Percentiles rank a stretch among this genome's conserved stretches.
phyloP scores from a whole-genome alignment of 2,797 vertebrate genomes.

The Ctenopoma multispine region DNA sequence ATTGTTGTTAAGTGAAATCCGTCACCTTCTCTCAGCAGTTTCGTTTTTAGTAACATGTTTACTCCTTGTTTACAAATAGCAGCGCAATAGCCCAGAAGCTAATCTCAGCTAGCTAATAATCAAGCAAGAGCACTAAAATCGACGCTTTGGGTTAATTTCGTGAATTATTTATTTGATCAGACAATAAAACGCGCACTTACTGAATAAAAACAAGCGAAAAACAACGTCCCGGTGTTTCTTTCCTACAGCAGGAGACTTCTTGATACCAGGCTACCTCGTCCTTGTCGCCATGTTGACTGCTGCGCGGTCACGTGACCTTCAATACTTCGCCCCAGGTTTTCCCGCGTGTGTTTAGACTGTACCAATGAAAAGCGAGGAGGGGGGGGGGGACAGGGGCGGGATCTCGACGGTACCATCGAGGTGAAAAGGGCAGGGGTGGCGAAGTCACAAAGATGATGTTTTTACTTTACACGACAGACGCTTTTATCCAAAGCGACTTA shows the following conservation, averaged over 20 bases:
- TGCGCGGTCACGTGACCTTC: conserved; percentile 42
- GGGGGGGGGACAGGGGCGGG: no score
- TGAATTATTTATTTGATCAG: fast-evolving
- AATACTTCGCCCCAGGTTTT: not conserved
- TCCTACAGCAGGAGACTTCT: not conserved
- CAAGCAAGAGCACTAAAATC: fast-evolving
- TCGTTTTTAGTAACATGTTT: conserved; percentile 7
- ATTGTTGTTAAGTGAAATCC: fast-evolving
- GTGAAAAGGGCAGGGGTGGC: not conserved
- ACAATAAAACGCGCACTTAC: conserved; percentile 6
- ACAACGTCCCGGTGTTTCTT: no score
- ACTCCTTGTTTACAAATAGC: conserved; percentile 64
- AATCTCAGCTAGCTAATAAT: conserved; percentile 1
- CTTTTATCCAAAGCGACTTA: no score
- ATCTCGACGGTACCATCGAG: conserved; percentile 19
- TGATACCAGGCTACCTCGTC: conserved; percentile 3
- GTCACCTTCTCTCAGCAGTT: not conserved
- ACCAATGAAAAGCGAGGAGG: conserved; percentile 9
- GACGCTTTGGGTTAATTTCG: fast-evolving
- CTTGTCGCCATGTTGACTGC: conserved; percentile 53
- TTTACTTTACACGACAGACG: no score
- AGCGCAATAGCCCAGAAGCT: conserved; percentile 26
- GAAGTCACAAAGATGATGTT: no score
- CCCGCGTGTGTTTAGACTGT: conserved; percentile 33
- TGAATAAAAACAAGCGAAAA: not conserved